A percentile compares a stretch with the other conserved stretches of the same genome.
These are phyloP conservation scores for Picathartes gymnocephalus DNA, from an alignment of 2,113 vertebrate species.

Conservation along the genomic window DNA sequence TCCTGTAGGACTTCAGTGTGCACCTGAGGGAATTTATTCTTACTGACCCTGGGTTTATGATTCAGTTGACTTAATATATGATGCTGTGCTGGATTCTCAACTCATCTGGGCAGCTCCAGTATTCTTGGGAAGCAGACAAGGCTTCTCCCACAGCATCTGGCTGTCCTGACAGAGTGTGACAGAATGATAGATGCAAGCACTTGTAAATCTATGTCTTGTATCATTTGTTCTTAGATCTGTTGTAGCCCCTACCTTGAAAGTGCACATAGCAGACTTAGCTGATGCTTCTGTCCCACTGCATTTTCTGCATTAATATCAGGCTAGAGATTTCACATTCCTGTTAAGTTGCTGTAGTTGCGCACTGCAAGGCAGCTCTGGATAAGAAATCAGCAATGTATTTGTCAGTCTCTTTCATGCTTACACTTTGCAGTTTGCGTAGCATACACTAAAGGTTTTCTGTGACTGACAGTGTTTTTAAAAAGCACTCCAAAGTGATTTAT, in stretches of 20 bases:
- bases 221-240: slow-evolving; percentile 32
- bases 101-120: not conserved
- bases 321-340: slow-evolving; percentile 13
- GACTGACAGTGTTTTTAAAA: slow-evolving; percentile 17
- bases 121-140: slow-evolving; percentile 4
- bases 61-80: slow-evolving; percentile 14
- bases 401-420: slow-evolving; percentile 41
- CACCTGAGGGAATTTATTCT: not conserved
- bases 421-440: not conserved
- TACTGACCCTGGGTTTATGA: slow-evolving; percentile 14
- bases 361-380: slow-evolving; percentile 27
- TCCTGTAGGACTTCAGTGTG: not conserved
- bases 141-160: not conserved
- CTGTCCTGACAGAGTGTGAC: slow-evolving; percentile 38
- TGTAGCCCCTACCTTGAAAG: slow-evolving; percentile 23
- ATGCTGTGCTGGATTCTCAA: not conserved
- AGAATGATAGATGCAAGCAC: slow-evolving; percentile 36
- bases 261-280: not conserved
- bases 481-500: slow-evolving; percentile 17
- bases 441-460: not conserved
- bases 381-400: slow-evolving; percentile 44
- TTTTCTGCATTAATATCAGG: slow-evolving; percentile 39
- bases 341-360: not conserved
- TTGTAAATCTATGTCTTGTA: slow-evolving; percentile 35
- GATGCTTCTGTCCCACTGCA: slow-evolving; percentile 1